A percentile compares a stretch with the other conserved stretches of the same genome.
phyloP scores from a whole-genome alignment of 92 coral and sea anemone genomes.

The Paragorgia papillata region DNA sequence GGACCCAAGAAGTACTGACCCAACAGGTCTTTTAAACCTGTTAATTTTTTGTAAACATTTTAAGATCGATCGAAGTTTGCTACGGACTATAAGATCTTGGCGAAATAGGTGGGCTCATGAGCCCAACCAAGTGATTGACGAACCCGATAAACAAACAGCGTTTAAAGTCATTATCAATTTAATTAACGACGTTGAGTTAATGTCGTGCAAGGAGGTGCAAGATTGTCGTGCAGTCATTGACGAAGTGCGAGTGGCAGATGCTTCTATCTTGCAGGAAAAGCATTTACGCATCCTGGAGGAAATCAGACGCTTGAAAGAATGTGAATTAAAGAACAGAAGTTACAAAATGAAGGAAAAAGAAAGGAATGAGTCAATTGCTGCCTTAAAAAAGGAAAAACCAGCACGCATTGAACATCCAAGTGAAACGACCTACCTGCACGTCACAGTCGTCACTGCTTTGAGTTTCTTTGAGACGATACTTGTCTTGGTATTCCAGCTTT shows the following conservation, averaged over 20 bases:
- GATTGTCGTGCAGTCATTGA: conserved; percentile 4
- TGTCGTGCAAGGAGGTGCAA: conserved; percentile 10
- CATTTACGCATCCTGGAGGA: neutral
- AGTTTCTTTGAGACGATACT: too few relatives aligned
- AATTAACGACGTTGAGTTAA: conserved; percentile 9
- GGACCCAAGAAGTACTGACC: conserved; percentile 63
- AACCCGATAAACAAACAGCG: conserved; percentile 26
- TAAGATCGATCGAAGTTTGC: conserved; percentile 55
- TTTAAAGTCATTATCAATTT: conserved; percentile 6
- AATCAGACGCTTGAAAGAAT: neutral
- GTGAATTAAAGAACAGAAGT: too few relatives aligned
- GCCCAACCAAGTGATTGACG: neutral
- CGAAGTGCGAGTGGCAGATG: neutral
- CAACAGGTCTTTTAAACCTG: conserved; percentile 73
- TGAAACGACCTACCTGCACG: too few relatives aligned
- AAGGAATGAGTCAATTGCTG: too few relatives aligned
- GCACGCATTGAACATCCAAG: too few relatives aligned
- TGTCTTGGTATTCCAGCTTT: too few relatives aligned
- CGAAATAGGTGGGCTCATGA: conserved; percentile 60
- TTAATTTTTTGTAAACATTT: conserved; percentile 65
- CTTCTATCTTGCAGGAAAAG: conserved; percentile 18
- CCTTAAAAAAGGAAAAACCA: too few relatives aligned
- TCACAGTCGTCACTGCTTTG: too few relatives aligned
- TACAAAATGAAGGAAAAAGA: too few relatives aligned
- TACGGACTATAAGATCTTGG: conserved; percentile 57